phyloP scores from a whole-genome alignment of 2,797 vertebrate genomes.

The Micropoecilia bifurca region DNA sequence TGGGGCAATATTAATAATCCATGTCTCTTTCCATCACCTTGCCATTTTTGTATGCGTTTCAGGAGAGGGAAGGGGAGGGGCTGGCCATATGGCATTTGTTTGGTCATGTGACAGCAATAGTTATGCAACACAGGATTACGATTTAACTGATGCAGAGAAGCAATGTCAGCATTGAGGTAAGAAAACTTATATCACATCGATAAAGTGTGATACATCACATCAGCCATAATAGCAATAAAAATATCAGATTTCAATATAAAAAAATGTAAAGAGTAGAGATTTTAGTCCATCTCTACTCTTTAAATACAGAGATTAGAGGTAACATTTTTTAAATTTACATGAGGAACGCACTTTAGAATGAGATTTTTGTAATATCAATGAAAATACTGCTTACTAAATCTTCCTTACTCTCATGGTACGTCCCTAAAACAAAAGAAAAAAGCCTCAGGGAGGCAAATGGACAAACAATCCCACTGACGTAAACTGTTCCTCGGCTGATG shows the following conservation, averaged over 20 bases:
- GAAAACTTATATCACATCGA: not conserved
- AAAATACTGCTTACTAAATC: not conserved
- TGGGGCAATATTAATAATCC: not conserved
- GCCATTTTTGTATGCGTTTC: not conserved
- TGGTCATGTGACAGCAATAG: not conserved
- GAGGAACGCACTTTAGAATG: not conserved
- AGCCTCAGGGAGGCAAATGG: conserved; percentile 19
- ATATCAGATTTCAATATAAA: not conserved
- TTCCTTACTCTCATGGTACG: not conserved
- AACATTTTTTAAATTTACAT: not conserved
- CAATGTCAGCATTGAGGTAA: not conserved
- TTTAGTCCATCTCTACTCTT: not conserved
- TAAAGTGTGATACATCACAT: too few relatives aligned
- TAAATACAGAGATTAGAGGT: not conserved
- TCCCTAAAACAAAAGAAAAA: conserved; percentile 15
- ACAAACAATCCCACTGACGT: conserved; percentile 44
- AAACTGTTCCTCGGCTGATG: conserved; percentile 26
- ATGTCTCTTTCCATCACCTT: not conserved
- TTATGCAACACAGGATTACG: not conserved
- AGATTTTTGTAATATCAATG: not conserved
- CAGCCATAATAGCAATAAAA: not conserved
- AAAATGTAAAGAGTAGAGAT: too few relatives aligned
- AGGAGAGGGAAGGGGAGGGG: not conserved
- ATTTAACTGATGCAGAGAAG: not conserved
- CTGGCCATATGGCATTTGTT: not conserved